A percentile compares a stretch with the other conserved stretches of the same genome.
Conservation (phyloP, 1,140 invertebrate species). For the Drosophila biarmipes region DNA sequence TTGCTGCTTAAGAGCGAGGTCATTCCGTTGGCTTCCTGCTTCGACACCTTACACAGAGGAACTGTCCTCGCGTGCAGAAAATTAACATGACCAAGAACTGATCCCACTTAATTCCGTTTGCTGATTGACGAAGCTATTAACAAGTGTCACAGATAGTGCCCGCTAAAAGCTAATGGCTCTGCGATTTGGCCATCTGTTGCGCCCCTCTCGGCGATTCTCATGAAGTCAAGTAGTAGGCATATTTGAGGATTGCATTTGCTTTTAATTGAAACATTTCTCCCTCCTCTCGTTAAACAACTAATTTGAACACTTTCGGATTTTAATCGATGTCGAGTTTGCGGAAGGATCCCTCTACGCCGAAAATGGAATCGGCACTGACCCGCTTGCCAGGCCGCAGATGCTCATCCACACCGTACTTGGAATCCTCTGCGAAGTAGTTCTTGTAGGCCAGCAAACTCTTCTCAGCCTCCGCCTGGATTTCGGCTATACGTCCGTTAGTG, state of each 20-base stretch:
- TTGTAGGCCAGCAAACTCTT: conserved; percentile 84
- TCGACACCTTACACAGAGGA: conserved; percentile 10
- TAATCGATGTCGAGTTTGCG: conserved; percentile 83
- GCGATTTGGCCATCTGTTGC: conserved; percentile 23
- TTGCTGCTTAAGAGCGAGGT: conserved; percentile 16
- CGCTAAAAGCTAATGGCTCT: conserved; percentile 57
- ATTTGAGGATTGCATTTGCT: background rate
- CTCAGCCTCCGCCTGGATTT: conserved; percentile 85
- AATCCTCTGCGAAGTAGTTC: conserved; percentile 85
- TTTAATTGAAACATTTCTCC: conserved; percentile 30
- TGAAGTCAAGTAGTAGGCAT: background rate
- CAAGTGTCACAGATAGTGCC: conserved; percentile 69
- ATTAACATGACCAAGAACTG: conserved; percentile 59
- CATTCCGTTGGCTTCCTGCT: conserved; percentile 40
- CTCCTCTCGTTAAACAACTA: background rate
- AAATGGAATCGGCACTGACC: conserved; percentile 85
- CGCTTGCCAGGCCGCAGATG: conserved; percentile 85
- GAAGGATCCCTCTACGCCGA: conserved; percentile 87
- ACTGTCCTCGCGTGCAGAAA: conserved; percentile 37
- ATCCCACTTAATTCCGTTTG: conserved; percentile 57
- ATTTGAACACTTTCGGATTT: conserved; percentile 15
- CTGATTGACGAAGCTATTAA: conserved; percentile 73
- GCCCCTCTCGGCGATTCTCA: conserved; percentile 18
- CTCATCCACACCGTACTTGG: conserved; percentile 86
- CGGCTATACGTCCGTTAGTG: conserved; percentile 84